These are phyloP conservation scores for Acleris laterana DNA, from an alignment of 2,888 invertebrate genomes.

Conservation along the genomic window DNA sequence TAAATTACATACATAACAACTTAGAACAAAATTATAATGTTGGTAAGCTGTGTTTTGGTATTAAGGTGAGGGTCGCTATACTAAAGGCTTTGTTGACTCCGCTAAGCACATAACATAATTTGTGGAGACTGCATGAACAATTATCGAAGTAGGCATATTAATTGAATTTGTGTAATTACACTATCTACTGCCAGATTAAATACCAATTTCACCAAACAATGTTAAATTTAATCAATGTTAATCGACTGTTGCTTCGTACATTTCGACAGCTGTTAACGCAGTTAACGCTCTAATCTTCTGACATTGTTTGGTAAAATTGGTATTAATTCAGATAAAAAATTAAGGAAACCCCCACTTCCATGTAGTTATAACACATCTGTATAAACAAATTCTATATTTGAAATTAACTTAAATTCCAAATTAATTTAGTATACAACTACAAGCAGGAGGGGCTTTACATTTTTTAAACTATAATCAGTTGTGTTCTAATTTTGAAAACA, in stretches of 20 bases:
- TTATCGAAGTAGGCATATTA: background rate
- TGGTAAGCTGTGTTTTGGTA: slow-evolving; percentile 85
- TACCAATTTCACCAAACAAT: too few relatives aligned
- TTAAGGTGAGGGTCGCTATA: slow-evolving; percentile 81
- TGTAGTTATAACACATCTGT: too few relatives aligned
- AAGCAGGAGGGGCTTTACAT: too few relatives aligned
- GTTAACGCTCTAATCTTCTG: too few relatives aligned
- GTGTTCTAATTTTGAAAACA: slow-evolving; percentile 7
- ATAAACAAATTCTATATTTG: too few relatives aligned
- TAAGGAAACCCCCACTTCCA: too few relatives aligned
- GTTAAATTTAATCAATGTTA: too few relatives aligned
- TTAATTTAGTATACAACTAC: too few relatives aligned
- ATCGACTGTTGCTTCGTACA: too few relatives aligned
- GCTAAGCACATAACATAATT: slow-evolving; percentile 14
- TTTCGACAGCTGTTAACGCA: too few relatives aligned
- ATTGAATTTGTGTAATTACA: slow-evolving; percentile 11
- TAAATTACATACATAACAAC: slow-evolving; percentile 78
- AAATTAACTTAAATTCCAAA: too few relatives aligned
- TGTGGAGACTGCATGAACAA: slow-evolving; percentile 6
- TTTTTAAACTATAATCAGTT: background rate
- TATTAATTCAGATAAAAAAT: background rate
- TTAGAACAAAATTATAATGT: slow-evolving; percentile 79
- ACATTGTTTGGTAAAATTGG: too few relatives aligned
- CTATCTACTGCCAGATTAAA: background rate
- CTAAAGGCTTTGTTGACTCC: slow-evolving; percentile 58